Base-by-base conservation (phyloP, 2,888 invertebrate genomes). In the Lasioglossum calceatum region DNA sequence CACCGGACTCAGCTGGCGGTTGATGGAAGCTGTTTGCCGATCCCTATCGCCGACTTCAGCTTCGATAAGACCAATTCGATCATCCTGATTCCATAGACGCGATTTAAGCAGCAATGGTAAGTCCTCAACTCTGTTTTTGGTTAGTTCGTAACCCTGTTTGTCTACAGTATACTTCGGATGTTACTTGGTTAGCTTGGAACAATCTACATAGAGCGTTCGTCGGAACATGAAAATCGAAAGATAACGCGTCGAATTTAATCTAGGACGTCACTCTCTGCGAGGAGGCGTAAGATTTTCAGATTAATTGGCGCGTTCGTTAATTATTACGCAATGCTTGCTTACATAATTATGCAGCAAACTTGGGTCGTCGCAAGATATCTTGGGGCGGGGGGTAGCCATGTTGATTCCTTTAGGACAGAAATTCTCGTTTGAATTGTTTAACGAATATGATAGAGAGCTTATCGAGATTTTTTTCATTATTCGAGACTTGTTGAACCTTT, bases 281-380 rank as follows among this genome's bases (percentile, higher is more conserved):
- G 19, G 16, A 36, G 7, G 19, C 19, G 67, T 36, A 19, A 32
- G 19, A 67, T 32, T 67, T 67, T 19, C 36, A 36, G 36, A 67
- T 67, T 67, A 36, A 67, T 67, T 67, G 36, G 67, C 67, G 67
- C 36, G 36, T 67, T 36, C 67, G 67, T 67, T 67, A 67, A 67
- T 67, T 67, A 67, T 67, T 67, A 23, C 19, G n/a, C 8, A 8
- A 12, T 54, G 16, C 19, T 19, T 32, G 67, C 67, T 67, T 19
- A 3, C 32, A 32, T 32, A 67, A 67, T 36, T 16, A 36, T 10
- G 8, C 36, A 36, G 32, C 23, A 36, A 67, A 36, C 19, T 32
- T 32, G 8, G 8, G 4, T 36, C 19, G 36, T 67, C 67, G 14
- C 19, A 36, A 36, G 36, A 36, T 36, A 36, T 27, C 61, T 5